These are phyloP conservation scores for Agrochola litura DNA, from an alignment of 2,888 invertebrate species.

Conservation along the genomic window DNA sequence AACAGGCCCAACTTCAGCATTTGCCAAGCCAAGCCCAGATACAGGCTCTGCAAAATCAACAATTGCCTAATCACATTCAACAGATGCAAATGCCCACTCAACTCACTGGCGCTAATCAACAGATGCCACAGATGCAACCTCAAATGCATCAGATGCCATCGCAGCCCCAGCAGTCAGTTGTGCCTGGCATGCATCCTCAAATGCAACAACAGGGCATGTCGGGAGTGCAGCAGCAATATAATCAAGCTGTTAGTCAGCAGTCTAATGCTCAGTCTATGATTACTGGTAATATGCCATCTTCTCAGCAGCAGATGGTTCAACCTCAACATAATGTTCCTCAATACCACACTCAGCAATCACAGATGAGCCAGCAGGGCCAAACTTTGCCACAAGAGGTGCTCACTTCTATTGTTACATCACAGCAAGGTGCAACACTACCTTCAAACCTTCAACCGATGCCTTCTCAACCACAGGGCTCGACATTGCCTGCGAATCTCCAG, in stretches of 20 bases:
- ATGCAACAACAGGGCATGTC: constrained; percentile 88
- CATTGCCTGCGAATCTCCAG: constrained; percentile 91
- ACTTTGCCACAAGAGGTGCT: constrained; percentile 88
- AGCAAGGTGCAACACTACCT: constrained; percentile 88
- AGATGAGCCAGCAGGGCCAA: constrained; percentile 88
- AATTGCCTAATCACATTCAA: constrained; percentile 90
- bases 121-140: constrained; percentile 89
- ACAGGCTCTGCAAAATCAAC: constrained; percentile 89
- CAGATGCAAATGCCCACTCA: constrained; percentile 89
- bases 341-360: constrained; percentile 88
- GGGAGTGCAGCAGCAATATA: constrained; percentile 89
- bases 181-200: constrained; percentile 88
- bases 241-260: constrained; percentile 88
- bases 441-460: constrained; percentile 86
- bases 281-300: constrained; percentile 84
- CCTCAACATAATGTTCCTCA: constrained; percentile 88
- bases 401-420: constrained; percentile 87
- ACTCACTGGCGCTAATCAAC: constrained; percentile 84
- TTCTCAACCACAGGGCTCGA: constrained; percentile 90
- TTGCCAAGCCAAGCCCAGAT: constrained; percentile 89
- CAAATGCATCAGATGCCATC: constrained; percentile 89
- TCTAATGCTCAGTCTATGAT: constrained; percentile 87
- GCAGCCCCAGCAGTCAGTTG: constrained; percentile 88
- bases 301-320: constrained; percentile 88
- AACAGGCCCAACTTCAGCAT: constrained; percentile 89